Conservation (phyloP, 2,888 invertebrate genomes). For the Noctua janthe region DNA sequence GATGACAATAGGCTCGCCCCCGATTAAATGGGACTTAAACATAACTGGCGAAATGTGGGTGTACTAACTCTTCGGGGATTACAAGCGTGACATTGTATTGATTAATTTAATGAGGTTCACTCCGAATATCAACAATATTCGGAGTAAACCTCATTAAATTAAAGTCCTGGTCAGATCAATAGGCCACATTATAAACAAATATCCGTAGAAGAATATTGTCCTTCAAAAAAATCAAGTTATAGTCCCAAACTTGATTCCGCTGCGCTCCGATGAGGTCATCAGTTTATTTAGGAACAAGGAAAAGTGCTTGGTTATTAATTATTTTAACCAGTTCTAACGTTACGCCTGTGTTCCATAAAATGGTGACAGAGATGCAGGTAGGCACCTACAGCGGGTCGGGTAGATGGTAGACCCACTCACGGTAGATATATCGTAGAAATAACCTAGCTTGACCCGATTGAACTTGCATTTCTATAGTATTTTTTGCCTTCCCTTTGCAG, state of each 20-base stretch:
- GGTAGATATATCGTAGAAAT: neutral
- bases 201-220: neutral
- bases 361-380: neutral
- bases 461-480: neutral
- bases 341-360: neutral
- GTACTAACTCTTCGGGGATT: no score
- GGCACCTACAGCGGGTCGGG: neutral
- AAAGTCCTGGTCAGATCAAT: neutral
- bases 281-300: slow-evolving; percentile 27
- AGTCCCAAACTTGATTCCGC: slow-evolving; percentile 27
- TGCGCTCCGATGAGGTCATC: slow-evolving; percentile 24
- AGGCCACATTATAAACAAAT: neutral
- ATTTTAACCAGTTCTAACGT: neutral
- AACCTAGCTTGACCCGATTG: neutral
- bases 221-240: slow-evolving; percentile 19
- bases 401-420: neutral
- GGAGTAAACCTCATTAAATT: neutral
- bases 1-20: no score
- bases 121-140: no score
- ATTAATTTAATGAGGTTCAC: no score
- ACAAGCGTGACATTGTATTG: no score
- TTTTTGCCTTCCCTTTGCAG: neutral
- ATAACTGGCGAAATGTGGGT: no score
- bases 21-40: no score
- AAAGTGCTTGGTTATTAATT: neutral